These are phyloP conservation scores for Geodia barretti DNA, from an alignment of 37 sponge, comb jelly and placozoan species.

Conservation along the genomic window DNA sequence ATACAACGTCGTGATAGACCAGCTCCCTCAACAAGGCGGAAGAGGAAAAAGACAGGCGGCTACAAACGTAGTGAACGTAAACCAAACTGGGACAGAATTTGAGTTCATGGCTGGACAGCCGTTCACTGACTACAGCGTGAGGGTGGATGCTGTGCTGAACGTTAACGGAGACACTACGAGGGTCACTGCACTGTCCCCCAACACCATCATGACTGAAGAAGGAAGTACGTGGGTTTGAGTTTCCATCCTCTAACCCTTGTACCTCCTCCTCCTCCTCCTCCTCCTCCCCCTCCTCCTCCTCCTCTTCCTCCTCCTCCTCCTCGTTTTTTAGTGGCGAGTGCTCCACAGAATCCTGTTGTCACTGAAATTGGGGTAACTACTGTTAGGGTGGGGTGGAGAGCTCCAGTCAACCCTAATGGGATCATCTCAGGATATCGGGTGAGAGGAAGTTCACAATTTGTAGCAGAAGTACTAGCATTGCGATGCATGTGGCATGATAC, in stretches of 20 bases:
- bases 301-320: background rate
- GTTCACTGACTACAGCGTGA: background rate
- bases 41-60: background rate
- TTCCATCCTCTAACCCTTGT: background rate
- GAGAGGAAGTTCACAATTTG: background rate
- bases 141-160: conserved; percentile 8
- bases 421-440: conserved; percentile 43
- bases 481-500: too few species aligned
- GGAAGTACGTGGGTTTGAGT: background rate
- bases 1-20: background rate
- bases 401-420: conserved; percentile 52
- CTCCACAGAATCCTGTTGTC: background rate
- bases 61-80: background rate
- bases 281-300: background rate
- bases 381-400: conserved; percentile 33
- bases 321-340: background rate
- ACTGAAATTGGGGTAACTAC: background rate
- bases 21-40: background rate
- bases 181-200: background rate
- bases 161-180: background rate
- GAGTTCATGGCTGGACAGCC: background rate
- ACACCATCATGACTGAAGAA: background rate
- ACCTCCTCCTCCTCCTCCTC: background rate
- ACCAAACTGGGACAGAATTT: background rate
- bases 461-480: too few species aligned